phyloP scores from a whole-genome alignment of 2,888 invertebrate genomes.

The Diabrotica balteata region DNA sequence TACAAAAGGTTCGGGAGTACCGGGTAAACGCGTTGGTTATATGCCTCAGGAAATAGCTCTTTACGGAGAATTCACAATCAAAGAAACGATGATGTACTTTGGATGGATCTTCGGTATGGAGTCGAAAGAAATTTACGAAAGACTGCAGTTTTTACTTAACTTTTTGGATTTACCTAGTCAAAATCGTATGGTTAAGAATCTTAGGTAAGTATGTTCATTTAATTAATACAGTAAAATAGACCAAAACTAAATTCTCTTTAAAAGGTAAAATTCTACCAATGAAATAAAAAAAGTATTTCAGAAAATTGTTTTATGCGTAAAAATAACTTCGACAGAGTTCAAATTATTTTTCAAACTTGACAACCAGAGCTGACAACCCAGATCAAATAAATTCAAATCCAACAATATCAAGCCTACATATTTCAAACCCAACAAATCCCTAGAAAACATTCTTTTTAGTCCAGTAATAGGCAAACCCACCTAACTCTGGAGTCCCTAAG shows the following conservation, averaged over 20 bases:
- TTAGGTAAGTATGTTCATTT: conserved; percentile 64
- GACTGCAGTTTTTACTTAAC: conserved; percentile 85
- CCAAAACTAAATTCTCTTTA: neutral
- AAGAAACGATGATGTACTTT: conserved; percentile 95
- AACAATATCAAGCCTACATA: too few species aligned
- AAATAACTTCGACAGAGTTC: too few species aligned
- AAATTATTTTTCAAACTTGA: too few species aligned
- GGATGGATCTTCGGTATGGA: conserved; percentile 96
- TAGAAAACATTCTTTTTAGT: too few species aligned
- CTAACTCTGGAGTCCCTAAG: too few species aligned
- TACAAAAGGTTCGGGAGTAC: conserved; percentile 82
- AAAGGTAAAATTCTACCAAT: too few species aligned
- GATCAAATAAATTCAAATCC: too few species aligned
- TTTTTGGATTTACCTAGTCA: conserved; percentile 90
- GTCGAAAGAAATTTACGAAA: conserved; percentile 78
- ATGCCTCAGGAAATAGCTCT: conserved; percentile 95
- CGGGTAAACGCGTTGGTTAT: conserved; percentile 94
- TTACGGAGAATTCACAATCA: conserved; percentile 91
- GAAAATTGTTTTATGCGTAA: too few species aligned
- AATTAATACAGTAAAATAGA: neutral
- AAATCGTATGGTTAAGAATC: conserved; percentile 79
- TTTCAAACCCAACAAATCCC: too few species aligned
- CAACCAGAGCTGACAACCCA: too few species aligned
- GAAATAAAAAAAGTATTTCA: too few species aligned
- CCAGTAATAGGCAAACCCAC: too few species aligned